phyloP scores from a whole-genome alignment of 2,113 vertebrate species.

The Forbesichthys agassizii region DNA sequence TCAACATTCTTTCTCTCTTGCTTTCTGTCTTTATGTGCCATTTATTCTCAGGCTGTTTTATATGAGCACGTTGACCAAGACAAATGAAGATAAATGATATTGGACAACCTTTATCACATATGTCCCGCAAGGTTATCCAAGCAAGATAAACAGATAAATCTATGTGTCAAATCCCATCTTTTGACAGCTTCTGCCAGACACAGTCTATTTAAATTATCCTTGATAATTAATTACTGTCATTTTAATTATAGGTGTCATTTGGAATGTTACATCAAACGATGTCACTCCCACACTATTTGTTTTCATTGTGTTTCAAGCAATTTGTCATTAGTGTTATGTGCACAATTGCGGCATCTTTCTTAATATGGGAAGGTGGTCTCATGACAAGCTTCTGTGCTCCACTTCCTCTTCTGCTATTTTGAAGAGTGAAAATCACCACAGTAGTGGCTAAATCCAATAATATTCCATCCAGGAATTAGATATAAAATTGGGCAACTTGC shows the following conservation, averaged over 20 bases:
- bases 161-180: conserved; percentile 11
- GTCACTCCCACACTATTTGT: neutral
- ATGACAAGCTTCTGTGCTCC: too few species aligned
- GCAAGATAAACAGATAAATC: conserved; percentile 30
- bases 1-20: conserved; percentile 4
- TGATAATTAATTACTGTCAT: neutral
- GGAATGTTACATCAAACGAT: neutral
- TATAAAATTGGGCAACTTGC: neutral
- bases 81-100: conserved; percentile 51
- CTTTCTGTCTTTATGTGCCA: conserved; percentile 7
- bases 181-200: neutral
- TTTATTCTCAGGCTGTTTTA: conserved; percentile 10
- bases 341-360: neutral
- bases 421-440: too few species aligned
- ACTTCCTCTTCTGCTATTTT: too few species aligned
- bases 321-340: neutral
- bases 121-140: conserved; percentile 29
- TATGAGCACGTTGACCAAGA: conserved; percentile 35
- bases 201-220: conserved; percentile 1
- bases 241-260: neutral
- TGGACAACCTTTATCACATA: conserved; percentile 34
- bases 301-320: neutral
- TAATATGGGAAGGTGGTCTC: too few species aligned
- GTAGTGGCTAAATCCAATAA: neutral
- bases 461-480: neutral